Conservation (phyloP, 2,888 invertebrate genomes). For the Parthenolecanium corni region DNA sequence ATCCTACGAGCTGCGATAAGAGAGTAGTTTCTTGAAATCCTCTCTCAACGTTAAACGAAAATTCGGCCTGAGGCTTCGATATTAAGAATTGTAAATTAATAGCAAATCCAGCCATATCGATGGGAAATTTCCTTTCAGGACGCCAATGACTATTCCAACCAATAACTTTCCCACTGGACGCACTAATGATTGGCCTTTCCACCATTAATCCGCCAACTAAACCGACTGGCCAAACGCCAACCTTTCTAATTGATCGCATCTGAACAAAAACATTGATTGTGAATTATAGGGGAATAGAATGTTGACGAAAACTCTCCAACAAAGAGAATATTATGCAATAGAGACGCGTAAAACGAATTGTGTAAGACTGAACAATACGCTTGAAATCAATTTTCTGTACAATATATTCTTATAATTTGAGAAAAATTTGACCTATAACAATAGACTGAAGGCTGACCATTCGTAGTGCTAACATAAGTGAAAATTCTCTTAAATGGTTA, state of each 20-base stretch:
- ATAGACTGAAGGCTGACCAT: too few relatives aligned
- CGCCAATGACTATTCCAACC: slow-evolving; percentile 72
- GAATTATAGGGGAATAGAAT: slow-evolving; percentile 18
- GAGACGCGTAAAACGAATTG: slow-evolving; percentile 1
- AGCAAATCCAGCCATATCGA: slow-evolving; percentile 97
- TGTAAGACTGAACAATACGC: background rate
- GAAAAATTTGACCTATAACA: background rate
- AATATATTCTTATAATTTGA: background rate
- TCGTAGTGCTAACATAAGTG: too few relatives aligned
- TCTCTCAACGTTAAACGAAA: slow-evolving; percentile 72
- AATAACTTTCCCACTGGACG: slow-evolving; percentile 47
- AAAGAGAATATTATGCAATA: too few relatives aligned
- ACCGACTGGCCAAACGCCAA: slow-evolving; percentile 92
- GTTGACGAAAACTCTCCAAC: too few relatives aligned
- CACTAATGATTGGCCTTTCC: slow-evolving; percentile 70
- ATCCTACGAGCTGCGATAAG: slow-evolving; percentile 54
- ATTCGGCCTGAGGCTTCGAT: slow-evolving; percentile 49
- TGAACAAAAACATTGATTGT: slow-evolving; percentile 39
- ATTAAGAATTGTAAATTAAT: slow-evolving; percentile 66
- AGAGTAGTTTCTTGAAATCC: slow-evolving; percentile 86
- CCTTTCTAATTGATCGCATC: slow-evolving; percentile 68
- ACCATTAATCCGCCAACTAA: slow-evolving; percentile 89
- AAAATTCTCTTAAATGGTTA: too few relatives aligned
- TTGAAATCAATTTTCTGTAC: background rate
- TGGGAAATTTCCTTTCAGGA: slow-evolving; percentile 81